These are phyloP conservation scores for Carapus acus DNA, from an alignment of 2,797 vertebrate species.

Conservation along the genomic window DNA sequence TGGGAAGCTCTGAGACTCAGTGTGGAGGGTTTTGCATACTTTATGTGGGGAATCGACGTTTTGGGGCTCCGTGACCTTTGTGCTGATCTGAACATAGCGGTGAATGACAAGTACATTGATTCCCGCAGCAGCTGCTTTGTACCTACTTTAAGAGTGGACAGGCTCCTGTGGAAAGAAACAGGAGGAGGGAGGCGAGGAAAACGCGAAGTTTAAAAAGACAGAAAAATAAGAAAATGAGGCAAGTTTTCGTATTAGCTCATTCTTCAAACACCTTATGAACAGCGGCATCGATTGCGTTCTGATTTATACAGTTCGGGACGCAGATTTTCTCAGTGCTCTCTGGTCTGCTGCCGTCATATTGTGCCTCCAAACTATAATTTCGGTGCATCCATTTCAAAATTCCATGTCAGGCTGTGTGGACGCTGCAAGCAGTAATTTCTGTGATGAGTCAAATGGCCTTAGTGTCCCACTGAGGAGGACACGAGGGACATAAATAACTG, in stretches of 20 bases:
- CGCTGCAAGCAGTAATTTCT: not conserved
- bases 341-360: slow-evolving; percentile 4
- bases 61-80: slow-evolving; percentile 63
- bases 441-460: slow-evolving; percentile 35
- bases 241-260: too few relatives aligned
- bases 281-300: slow-evolving; percentile 2
- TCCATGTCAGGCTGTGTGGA: not conserved
- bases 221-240: not conserved
- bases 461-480: slow-evolving; percentile 37
- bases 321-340: not conserved
- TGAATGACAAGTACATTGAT: slow-evolving; percentile 68
- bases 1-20: slow-evolving; percentile 5
- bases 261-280: too few relatives aligned
- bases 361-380: not conserved
- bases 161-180: slow-evolving; percentile 20
- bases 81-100: slow-evolving; percentile 54
- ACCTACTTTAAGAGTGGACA: slow-evolving; percentile 48
- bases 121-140: slow-evolving; percentile 40
- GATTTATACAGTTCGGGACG: not conserved
- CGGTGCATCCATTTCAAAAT: not conserved
- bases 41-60: slow-evolving; percentile 52
- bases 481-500: slow-evolving; percentile 52
- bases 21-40: slow-evolving; percentile 26
- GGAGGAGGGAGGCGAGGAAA: slow-evolving; percentile 4
- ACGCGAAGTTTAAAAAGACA: not conserved